These are phyloP conservation scores for Hiodon tergisus DNA, from an alignment of 2,113 vertebrate species.

Conservation along the genomic window DNA sequence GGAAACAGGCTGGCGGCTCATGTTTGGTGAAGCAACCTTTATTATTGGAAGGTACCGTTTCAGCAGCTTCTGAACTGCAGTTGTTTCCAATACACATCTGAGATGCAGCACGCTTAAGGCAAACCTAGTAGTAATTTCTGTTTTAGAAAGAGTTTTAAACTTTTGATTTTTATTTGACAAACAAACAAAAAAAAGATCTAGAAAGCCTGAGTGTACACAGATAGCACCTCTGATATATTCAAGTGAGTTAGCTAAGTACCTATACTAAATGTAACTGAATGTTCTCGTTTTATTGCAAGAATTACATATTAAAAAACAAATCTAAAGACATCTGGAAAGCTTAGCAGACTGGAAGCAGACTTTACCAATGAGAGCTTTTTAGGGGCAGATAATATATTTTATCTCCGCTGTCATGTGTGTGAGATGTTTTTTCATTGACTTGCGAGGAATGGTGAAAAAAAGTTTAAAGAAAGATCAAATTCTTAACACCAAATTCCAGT, in stretches of 20 bases:
- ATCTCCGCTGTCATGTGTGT: background rate
- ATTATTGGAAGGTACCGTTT: background rate
- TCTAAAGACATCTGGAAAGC: background rate
- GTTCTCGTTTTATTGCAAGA: background rate
- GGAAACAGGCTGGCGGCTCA: background rate
- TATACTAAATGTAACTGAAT: background rate
- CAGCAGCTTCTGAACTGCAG: background rate
- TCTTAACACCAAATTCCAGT: background rate
- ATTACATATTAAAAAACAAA: background rate
- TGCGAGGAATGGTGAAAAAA: background rate
- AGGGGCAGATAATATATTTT: background rate
- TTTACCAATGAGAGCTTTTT: background rate
- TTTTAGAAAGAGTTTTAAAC: background rate
- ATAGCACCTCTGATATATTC: background rate
- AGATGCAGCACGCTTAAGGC: background rate
- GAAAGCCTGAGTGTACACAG: background rate
- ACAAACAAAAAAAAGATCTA: background rate
- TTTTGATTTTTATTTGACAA: background rate
- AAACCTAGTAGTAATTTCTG: background rate
- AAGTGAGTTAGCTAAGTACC: background rate
- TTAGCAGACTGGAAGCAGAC: background rate
- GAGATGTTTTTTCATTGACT: background rate
- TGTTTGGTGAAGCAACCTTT: background rate
- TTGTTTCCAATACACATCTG: background rate
- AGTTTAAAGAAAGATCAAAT: background rate